These are phyloP conservation scores for Leptarthrus brevirostris DNA, from an alignment of 2,888 invertebrate species.

Conservation along the genomic window DNA sequence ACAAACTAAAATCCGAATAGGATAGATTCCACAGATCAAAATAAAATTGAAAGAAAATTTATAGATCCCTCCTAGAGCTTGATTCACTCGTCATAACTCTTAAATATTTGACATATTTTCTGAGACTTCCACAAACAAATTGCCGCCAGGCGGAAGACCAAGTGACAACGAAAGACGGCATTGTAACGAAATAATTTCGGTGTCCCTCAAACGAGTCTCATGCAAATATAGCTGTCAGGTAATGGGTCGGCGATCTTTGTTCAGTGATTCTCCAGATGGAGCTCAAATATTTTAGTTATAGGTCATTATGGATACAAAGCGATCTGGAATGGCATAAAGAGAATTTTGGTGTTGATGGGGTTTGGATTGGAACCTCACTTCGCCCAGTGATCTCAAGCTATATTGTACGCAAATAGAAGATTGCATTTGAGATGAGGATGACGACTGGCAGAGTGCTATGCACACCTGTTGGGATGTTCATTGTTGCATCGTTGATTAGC, in stretches of 20 bases:
- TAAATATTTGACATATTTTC: not conserved
- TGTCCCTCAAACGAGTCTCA: conserved; percentile 47
- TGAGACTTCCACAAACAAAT: conserved; percentile 2
- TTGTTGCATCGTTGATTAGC: conserved; percentile 52
- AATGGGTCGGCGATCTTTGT: conserved; percentile 53
- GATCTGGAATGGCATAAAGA: not conserved
- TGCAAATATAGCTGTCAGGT: conserved; percentile 49
- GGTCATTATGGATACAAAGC: conserved; percentile 40
- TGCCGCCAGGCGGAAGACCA: conserved; percentile 15
- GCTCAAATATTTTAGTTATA: conserved; percentile 49
- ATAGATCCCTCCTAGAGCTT: not conserved
- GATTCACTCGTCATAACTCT: not conserved
- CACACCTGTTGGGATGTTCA: conserved; percentile 42
- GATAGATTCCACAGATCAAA: not conserved
- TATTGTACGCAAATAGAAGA: not conserved
- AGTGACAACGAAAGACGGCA: conserved; percentile 20
- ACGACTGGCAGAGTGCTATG: conserved; percentile 2
- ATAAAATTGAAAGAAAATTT: not conserved
- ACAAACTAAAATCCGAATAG: too few species aligned
- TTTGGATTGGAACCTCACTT: not conserved
- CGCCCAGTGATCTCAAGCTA: not conserved
- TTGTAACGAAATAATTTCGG: conserved; percentile 48
- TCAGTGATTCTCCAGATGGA: conserved; percentile 34
- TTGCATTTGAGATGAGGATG: not conserved
- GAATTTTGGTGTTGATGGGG: not conserved